Conservation (phyloP, 2,888 invertebrate genomes). For the Dasysyrphus tricinctus region DNA sequence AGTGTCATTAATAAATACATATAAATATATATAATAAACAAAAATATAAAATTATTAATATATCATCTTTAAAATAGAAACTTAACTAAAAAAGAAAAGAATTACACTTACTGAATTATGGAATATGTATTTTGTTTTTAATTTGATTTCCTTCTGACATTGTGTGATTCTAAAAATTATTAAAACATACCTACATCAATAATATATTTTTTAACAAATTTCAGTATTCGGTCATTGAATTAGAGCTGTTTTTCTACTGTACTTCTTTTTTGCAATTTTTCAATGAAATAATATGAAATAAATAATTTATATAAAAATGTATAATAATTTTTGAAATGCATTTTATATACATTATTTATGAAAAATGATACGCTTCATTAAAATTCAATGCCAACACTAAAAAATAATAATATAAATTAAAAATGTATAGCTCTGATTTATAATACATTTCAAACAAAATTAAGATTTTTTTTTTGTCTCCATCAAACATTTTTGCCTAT, state of each 20-base stretch:
- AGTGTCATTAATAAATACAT: conserved; percentile 77
- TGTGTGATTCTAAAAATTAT: neutral
- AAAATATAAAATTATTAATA: conserved; percentile 32
- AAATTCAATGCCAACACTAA: neutral
- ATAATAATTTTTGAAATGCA: neutral
- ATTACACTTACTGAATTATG: neutral
- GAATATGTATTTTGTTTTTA: neutral
- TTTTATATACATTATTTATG: neutral
- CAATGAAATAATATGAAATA: neutral
- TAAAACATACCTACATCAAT: neutral
- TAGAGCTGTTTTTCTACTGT: neutral
- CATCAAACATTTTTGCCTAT: neutral
- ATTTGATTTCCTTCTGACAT: neutral
- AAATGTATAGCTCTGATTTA: neutral
- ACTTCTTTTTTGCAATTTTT: neutral
- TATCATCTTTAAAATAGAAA: conserved; percentile 11
- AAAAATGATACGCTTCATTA: neutral
- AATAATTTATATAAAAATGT: neutral
- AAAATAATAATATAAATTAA: neutral
- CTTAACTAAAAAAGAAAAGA: neutral
- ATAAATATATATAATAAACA: conserved; percentile 69
- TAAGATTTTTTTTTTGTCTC: neutral
- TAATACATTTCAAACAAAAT: neutral
- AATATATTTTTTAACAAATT: neutral
- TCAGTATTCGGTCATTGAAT: neutral